Conservation (phyloP, 2,888 invertebrate species). For the Spodoptera exigua region DNA sequence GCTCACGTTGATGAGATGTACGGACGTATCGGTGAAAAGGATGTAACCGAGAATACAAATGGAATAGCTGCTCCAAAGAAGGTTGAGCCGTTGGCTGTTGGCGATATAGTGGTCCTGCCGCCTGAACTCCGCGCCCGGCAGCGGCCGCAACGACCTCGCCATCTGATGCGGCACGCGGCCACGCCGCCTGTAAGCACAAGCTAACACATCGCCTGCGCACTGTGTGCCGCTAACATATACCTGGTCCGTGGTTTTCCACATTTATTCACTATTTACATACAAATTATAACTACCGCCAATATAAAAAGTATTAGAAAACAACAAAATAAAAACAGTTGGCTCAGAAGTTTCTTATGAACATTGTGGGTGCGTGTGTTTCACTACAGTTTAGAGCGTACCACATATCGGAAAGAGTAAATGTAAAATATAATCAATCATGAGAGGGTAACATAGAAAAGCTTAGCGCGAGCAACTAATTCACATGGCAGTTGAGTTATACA, state of each 20-base stretch:
- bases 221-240: slow-evolving; percentile 85
- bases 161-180: slow-evolving; percentile 86
- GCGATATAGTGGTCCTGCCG: slow-evolving; percentile 82
- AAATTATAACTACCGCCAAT: slow-evolving; percentile 24
- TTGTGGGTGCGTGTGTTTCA: slow-evolving; percentile 57
- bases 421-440: slow-evolving; percentile 23
- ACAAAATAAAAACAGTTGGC: background rate
- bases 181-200: slow-evolving; percentile 89
- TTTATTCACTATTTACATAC: slow-evolving; percentile 61
- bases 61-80: slow-evolving; percentile 65
- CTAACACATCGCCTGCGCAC: slow-evolving; percentile 83
- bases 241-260: slow-evolving; percentile 81
- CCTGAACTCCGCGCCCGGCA: slow-evolving; percentile 84
- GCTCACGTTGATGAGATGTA: slow-evolving; percentile 93
- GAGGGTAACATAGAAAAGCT: slow-evolving; percentile 45
- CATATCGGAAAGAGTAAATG: slow-evolving; percentile 29
- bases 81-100: slow-evolving; percentile 78
- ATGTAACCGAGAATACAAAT: slow-evolving; percentile 70
- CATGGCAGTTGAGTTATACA: slow-evolving; percentile 59
- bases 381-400: slow-evolving; percentile 26
- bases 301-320: too few species aligned
- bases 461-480: slow-evolving; percentile 39
- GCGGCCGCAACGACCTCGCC: slow-evolving; percentile 81
- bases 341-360: slow-evolving; percentile 1
- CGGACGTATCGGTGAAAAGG: slow-evolving; percentile 84